Base-by-base conservation (phyloP, 1,140 invertebrate species). In the Mamestra configurata region DNA sequence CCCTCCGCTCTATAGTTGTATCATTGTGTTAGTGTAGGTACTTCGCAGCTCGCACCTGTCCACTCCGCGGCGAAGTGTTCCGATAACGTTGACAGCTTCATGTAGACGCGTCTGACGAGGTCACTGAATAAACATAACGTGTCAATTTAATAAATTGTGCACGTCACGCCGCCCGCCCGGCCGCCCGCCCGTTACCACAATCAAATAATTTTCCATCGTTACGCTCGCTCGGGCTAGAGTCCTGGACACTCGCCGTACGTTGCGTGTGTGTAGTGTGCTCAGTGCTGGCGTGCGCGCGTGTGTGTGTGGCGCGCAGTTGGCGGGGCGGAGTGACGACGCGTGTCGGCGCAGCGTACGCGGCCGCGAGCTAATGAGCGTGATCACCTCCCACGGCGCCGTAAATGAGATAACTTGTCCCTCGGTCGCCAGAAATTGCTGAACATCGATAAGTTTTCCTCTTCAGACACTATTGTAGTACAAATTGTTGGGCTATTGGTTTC, bases 121-220 rank as follows among this genome's bases (percentile, higher is more conserved):
- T 24, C 10, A 57, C 22, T 24, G 2, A 57, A 24, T 57, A 57
- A 27, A 57, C 22, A 57, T 57, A 35, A 20, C 61, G 61, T 66
- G 61, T 66, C 61, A 66, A 66, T 72, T 61, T 35, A 37, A 61
- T 37, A 61, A 61, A 46, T 18, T 68, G 64, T 24, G 64, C n/a
- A 68, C 59, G 59, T 64, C 13, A 35, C 31, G n/a, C 59, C 59
- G n/a, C 31, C 20, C 8, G 1, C 7, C 20, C 53, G 11, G 53
- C 53, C 53, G 0, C 43, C 55, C 22, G 22, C 51, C 51, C 20
- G 51, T 11, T 59, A 15, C 24, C 55, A 40, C 61, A 40, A 55
- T 55, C 51, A 72, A 55, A 72, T 72, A 37, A 40, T 72, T 72
- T 72, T 72, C 70, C 70, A 55, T 72, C 49, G 70, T 72, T 55